Evolutionary conservation across 2,797 vertebrate genomes (phyloP), one percentile per base, ranked within the genome.

Genomic region (Pseudopleuronectes americanus): DNA sequence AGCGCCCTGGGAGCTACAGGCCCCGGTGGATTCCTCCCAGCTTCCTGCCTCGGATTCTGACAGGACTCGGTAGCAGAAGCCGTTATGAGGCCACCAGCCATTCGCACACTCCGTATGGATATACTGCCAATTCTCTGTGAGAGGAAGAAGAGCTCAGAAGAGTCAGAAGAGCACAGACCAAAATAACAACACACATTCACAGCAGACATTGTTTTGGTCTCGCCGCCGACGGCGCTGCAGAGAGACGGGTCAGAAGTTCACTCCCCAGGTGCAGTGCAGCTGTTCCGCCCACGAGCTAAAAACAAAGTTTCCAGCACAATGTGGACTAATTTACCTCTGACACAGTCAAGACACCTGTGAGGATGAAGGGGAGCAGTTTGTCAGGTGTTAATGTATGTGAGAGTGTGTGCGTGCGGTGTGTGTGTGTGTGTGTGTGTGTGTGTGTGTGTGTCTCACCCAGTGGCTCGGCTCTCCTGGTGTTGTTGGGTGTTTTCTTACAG

Each of bases 401-500:
- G 10, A 1, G 10, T 14, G 38, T 41, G 12, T 41, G 38, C 4
- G 38, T 14, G 38, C 14, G 61, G 43, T 19, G 19, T 66, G 19
- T 49, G 54, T 65, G 21, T 16, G 5, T 31, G 41, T 1, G 0
- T 19, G 10, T 57, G 17, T 33, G 54, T 26, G 33, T 52, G 24
- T 64, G 21, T 53, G 53, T 58, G 19, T 8, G 12, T 48, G 41
- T 1, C 88, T 95, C 89, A 99, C 97, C 95, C 13, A 94, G 68
- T 0, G 77, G 91, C 89, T 96, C 92, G 0, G 90, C 90, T 71
- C 66, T 82, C 36, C 56, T 80, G 56, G 91, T 93, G 84, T 87
- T 68, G 57, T 95, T 96, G 21, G 93, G 90, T 2, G 92, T 91
- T 91, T 97, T 98, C 92, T 99, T 97, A 88, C 97, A 99, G 71